Conservation (phyloP, 2,797 vertebrate species). For the Cichlasoma orientale region DNA sequence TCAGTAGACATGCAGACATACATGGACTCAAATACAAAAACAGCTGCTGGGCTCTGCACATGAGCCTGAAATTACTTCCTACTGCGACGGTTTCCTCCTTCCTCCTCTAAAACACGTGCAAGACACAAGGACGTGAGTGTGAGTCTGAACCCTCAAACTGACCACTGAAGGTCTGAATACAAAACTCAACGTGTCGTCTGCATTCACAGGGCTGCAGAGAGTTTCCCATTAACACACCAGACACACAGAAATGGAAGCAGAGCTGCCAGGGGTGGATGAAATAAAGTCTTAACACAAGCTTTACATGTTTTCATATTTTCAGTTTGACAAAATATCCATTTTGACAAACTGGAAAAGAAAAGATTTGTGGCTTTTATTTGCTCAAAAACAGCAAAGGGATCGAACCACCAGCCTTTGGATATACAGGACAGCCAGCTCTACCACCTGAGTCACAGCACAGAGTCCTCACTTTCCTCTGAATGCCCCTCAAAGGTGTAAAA, state of each 20-base stretch:
- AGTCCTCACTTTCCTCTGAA: no score
- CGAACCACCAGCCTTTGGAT: not conserved
- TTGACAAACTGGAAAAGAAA: not conserved
- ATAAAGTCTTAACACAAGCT: no score
- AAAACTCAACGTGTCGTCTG: not conserved
- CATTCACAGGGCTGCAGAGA: not conserved
- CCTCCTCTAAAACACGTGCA: not conserved
- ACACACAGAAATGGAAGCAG: not conserved
- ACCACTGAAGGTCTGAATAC: not conserved
- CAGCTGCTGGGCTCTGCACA: conserved; percentile 25
- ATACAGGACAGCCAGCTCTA: not conserved
- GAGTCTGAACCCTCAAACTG: not conserved
- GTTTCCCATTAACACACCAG: not conserved
- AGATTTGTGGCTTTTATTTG: not conserved
- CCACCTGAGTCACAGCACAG: not conserved
- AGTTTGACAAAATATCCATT: not conserved
- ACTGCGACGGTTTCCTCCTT: conserved; percentile 10
- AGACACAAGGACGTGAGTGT: not conserved
- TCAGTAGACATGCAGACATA: no score
- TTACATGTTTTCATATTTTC: no score
- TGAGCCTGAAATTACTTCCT: conserved; percentile 8
- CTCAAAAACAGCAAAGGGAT: not conserved
- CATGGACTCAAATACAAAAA: not conserved
- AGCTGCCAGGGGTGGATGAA: not conserved
- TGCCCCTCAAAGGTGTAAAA: not conserved